Evolutionary conservation across 1,140 invertebrate species (phyloP), one percentile per base, ranked within the genome.

Genomic region (Adoxophyes honmai): DNA sequence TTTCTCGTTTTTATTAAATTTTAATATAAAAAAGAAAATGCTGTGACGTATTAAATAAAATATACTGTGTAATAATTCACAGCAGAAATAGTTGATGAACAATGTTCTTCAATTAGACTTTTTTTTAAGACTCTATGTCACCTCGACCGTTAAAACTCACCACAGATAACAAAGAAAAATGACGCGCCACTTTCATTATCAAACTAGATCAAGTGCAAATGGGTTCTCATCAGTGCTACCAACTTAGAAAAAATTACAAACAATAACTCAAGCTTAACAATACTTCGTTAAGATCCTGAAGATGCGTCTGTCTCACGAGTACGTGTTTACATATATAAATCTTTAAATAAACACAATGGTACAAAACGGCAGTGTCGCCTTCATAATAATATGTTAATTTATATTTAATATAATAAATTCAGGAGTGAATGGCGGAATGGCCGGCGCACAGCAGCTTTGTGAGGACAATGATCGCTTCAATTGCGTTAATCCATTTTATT

Each of bases 341-440:
- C 39, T 56, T 35, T 16, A 21, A 34, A 34, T 28, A 39, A 34
- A 28, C 38, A 57, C 55, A 37, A 57, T 44, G 14, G 16, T 16
- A 44, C 42, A 58, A 58, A 51, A 52, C 42, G 39, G 33, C 28
- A 34, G 44, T 52, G 33, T 36, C 56, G 34, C 56, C 42, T 56
- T 48, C 37, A 36, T 51, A 51, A 52, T 58, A 58, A 58, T 58
- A 58, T 58, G 44, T 58, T 58, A 58, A 58, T 58, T 58, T 58
- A 58, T 58, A 58, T 58, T 58, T 58, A 58, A 56, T 56, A 56
- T 44, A 56, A 58, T 58, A 58, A 58, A 51, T 58, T 37, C 39
- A 21, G 38, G 15, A 44, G 13, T 44, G 13, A 57, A 44, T 42
- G 38, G 14, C 15, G 21, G 14, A 39, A 28, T 48, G 37, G 14